Evolutionary conservation across 1,140 invertebrate genomes (phyloP).

Genomic region (Drosophila pruinosa): DNA sequence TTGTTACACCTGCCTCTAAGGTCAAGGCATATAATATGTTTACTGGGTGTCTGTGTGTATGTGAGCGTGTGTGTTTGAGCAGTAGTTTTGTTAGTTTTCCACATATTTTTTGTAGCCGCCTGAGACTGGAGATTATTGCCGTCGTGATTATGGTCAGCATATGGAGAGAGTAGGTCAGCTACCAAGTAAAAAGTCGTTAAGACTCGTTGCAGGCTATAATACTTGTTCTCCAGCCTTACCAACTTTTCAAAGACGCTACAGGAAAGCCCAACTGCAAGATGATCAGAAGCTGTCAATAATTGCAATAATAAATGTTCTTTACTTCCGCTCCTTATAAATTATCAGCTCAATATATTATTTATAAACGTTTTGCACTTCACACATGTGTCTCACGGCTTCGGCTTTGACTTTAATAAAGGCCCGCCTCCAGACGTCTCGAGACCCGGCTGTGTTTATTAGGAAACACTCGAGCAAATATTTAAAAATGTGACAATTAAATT

Average conservation of each 20-base stretch:
- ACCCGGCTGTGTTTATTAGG: slow-evolving; percentile 54
- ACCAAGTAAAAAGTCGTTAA: slow-evolving; percentile 7
- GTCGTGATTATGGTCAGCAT: background rate
- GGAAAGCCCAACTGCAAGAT: background rate
- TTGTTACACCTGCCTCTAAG: slow-evolving; percentile 31
- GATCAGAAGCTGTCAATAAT: background rate
- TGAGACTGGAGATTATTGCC: background rate
- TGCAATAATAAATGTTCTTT: slow-evolving; percentile 2
- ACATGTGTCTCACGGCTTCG: background rate
- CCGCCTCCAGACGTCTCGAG: slow-evolving; percentile 19
- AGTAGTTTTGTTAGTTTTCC: slow-evolving; percentile 25
- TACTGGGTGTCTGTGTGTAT: slow-evolving; percentile 12
- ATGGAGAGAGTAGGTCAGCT: slow-evolving; percentile 34
- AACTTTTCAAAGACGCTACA: slow-evolving; percentile 1
- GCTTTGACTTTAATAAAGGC: slow-evolving; percentile 45
- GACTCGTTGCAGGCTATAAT: slow-evolving; percentile 11
- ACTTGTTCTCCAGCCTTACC: background rate
- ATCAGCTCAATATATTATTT: slow-evolving; percentile 15
- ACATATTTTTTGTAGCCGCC: slow-evolving; percentile 2
- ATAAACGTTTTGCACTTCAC: background rate
- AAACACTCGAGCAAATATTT: slow-evolving; percentile 50
- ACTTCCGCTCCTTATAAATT: slow-evolving; percentile 32
- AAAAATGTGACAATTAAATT: slow-evolving; percentile 64
- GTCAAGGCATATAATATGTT: slow-evolving; percentile 45
- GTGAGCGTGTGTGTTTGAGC: background rate